phyloP scores from a whole-genome alignment of 2,888 invertebrate species.

The Phymatocera aterrima region DNA sequence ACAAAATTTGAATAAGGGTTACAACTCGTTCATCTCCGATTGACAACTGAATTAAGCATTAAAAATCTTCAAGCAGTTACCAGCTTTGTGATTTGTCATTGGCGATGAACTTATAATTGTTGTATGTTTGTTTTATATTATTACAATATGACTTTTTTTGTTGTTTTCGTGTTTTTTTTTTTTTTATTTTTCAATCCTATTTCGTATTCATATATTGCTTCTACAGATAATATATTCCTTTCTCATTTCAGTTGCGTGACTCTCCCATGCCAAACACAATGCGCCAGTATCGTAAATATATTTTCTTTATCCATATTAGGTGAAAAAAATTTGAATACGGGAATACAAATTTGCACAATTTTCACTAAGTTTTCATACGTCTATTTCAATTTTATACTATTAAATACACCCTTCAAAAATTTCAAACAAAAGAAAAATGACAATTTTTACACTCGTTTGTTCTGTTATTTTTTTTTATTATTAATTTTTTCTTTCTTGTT shows the following conservation, averaged over 20 bases:
- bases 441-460: neutral
- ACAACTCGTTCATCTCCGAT: conserved; percentile 7
- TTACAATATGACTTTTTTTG: neutral
- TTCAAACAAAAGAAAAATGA: neutral
- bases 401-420: neutral
- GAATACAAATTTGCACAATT: neutral
- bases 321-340: neutral
- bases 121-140: neutral
- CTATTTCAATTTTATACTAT: neutral
- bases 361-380: neutral
- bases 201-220: neutral
- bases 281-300: conserved; percentile 13
- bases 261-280: neutral
- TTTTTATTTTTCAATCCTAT: neutral
- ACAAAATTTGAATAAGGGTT: conserved; percentile 7
- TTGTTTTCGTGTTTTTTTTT: neutral
- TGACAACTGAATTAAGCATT: conserved; percentile 20
- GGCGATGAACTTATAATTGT: neutral
- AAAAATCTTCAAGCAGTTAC: neutral
- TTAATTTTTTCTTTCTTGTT: neutral
- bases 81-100: neutral
- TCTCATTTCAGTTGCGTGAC: conserved; percentile 19
- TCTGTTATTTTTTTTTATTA: neutral
- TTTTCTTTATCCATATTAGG: neutral
- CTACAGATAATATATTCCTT: conserved; percentile 10